Conservation (phyloP, 2,113 vertebrate genomes). For the Globicephala melas region DNA sequence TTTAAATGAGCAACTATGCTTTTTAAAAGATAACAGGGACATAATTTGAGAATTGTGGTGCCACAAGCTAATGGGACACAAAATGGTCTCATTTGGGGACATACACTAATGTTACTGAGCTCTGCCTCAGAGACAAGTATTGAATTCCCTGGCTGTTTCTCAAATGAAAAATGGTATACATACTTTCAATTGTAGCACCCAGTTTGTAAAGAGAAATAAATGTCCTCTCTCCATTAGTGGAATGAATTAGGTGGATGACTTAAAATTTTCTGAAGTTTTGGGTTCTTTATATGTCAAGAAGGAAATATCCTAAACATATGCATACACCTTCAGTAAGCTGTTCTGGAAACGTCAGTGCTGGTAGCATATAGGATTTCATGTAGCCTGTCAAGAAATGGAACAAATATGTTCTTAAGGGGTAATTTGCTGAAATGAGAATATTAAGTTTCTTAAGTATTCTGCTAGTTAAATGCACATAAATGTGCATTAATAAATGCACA, state of each 20-base stretch:
- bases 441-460: background rate
- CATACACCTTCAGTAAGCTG: background rate
- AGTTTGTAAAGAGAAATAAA: slow-evolving; percentile 9
- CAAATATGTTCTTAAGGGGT: background rate
- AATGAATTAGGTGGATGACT: background rate
- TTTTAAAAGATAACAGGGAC: background rate
- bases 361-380: background rate
- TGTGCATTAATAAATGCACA: background rate
- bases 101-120: background rate
- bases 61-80: background rate
- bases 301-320: background rate
- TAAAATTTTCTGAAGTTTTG: background rate
- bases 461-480: background rate
- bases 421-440: background rate
- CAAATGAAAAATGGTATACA: background rate
- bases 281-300: background rate
- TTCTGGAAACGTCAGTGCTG: background rate
- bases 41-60: background rate
- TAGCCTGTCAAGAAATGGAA: background rate
- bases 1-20: background rate
- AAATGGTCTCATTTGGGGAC: background rate
- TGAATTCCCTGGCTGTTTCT: background rate
- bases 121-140: background rate
- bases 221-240: background rate
- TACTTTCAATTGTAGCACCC: background rate